phyloP scores from a whole-genome alignment of 2,888 invertebrate genomes.

The Poecilus cupreus region DNA sequence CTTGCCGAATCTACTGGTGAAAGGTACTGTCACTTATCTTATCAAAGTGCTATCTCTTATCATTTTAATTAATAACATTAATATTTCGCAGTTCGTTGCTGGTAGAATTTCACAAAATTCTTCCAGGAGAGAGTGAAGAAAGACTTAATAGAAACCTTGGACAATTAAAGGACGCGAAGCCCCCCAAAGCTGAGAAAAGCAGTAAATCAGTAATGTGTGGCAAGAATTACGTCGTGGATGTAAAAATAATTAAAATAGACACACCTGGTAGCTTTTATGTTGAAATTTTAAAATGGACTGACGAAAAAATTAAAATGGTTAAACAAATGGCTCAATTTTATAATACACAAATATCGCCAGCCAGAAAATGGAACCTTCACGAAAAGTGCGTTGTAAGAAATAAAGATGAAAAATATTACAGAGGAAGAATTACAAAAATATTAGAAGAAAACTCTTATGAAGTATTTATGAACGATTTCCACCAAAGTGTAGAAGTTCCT shows the following conservation, averaged over 20 bases:
- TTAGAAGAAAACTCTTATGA: constrained; percentile 70
- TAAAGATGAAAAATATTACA: constrained; percentile 78
- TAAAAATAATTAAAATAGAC: constrained; percentile 73
- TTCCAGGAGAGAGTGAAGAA: background rate
- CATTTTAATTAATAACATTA: background rate
- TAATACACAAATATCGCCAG: constrained; percentile 48
- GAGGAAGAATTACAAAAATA: constrained; percentile 75
- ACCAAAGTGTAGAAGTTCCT: constrained; percentile 74
- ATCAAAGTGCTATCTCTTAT: too few species aligned
- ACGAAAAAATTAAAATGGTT: constrained; percentile 69
- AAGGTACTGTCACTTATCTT: constrained; percentile 69
- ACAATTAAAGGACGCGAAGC: background rate
- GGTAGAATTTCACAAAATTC: constrained; percentile 44
- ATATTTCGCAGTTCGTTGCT: constrained; percentile 43
- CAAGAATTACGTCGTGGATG: constrained; percentile 67
- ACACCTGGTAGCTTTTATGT: constrained; percentile 80
- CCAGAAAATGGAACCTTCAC: constrained; percentile 73
- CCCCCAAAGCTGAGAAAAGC: background rate
- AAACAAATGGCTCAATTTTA: constrained; percentile 76
- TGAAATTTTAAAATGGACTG: constrained; percentile 70
- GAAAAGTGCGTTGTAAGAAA: constrained; percentile 74
- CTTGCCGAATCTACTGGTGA: constrained; percentile 74
- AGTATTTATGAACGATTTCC: constrained; percentile 82
- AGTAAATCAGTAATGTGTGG: background rate
- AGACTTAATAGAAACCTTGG: too few species aligned